A percentile compares a stretch with the other conserved stretches of the same genome.
Conservation (phyloP, 2,797 vertebrate genomes). For the Tokudaia tokunoshimensis region DNA sequence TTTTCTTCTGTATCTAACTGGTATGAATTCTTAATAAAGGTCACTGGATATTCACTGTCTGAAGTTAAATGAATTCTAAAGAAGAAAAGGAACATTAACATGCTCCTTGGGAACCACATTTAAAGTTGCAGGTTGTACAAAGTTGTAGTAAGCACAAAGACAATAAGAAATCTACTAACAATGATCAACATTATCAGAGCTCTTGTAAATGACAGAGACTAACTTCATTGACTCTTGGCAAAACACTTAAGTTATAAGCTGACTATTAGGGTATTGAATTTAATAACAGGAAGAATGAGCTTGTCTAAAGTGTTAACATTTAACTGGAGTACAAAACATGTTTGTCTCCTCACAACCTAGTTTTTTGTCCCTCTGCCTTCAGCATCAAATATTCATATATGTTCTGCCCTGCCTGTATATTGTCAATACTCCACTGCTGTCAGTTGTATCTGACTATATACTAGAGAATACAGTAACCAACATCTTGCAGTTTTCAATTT, state of each 20-base stretch:
- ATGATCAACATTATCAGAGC: not conserved
- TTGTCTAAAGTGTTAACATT: not conserved
- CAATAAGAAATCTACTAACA: not conserved
- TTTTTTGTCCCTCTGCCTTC: not conserved
- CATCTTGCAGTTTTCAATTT: not conserved
- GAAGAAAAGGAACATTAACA: not conserved
- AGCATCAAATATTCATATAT: not conserved
- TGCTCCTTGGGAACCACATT: not conserved
- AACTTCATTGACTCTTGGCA: not conserved
- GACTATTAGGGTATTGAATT: not conserved
- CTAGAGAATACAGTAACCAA: not conserved
- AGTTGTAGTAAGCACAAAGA: not conserved
- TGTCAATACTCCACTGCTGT: not conserved
- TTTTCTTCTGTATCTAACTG: not conserved
- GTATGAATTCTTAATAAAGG: not conserved
- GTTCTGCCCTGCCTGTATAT: not conserved
- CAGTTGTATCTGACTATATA: not conserved
- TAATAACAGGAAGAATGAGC: not conserved
- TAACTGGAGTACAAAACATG: not conserved
- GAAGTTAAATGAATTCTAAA: not conserved
- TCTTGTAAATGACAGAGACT: slow-evolving; percentile 26
- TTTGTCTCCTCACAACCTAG: not conserved
- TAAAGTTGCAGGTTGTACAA: not conserved
- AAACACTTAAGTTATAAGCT: not conserved
- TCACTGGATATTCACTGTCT: not conserved